These are phyloP conservation scores for Cephus spinipes DNA, from an alignment of 2,888 invertebrate genomes.

Conservation along the genomic window DNA sequence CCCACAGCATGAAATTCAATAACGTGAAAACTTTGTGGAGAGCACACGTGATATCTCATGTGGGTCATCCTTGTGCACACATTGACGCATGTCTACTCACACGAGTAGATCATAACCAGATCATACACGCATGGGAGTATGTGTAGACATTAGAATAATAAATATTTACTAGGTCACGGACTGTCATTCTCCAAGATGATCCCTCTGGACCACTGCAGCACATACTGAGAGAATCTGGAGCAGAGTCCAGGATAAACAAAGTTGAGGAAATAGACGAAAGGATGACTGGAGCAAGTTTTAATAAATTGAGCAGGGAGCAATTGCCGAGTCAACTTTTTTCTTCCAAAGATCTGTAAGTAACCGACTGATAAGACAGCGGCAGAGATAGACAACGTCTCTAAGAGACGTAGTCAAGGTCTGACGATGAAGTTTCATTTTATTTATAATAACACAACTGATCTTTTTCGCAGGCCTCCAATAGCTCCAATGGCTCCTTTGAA, in stretches of 20 bases:
- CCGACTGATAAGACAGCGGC: neutral
- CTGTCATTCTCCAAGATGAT: neutral
- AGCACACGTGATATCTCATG: neutral
- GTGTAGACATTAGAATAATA: neutral
- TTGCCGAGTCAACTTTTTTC: neutral
- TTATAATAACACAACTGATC: neutral
- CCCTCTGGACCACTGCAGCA: neutral
- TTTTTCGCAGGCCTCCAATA: neutral
- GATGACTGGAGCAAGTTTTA: neutral
- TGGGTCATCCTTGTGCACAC: neutral
- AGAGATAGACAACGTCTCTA: neutral
- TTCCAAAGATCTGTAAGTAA: neutral
- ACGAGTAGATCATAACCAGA: neutral
- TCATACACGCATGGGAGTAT: neutral
- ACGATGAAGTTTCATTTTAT: neutral
- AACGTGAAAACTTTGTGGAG: slow-evolving; percentile 16
- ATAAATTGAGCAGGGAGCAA: neutral
- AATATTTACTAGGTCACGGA: slow-evolving; percentile 21
- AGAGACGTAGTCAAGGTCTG: neutral
- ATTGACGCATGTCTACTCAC: neutral
- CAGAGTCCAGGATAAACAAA: neutral
- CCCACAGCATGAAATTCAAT: slow-evolving; percentile 9
- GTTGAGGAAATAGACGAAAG: neutral
- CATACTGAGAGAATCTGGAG: slow-evolving; percentile 8
- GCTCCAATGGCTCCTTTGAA: neutral